phyloP scores from a whole-genome alignment of 2,888 invertebrate species.

The Lottia gigantea region DNA sequence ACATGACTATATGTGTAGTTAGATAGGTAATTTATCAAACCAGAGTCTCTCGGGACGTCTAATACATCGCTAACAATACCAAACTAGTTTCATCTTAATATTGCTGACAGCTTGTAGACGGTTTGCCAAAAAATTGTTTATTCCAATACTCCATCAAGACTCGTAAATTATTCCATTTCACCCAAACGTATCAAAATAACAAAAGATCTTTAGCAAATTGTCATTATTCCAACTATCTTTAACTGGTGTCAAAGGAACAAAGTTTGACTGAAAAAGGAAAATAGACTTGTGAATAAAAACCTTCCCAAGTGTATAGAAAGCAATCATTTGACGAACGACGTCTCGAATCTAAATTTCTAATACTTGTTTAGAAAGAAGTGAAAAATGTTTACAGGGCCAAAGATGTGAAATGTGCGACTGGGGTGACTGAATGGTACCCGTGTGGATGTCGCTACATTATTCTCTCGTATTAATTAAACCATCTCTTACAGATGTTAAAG shows the following conservation, averaged over 20 bases:
- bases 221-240: slow-evolving; percentile 6
- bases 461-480: slow-evolving; percentile 30
- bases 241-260: slow-evolving; percentile 12
- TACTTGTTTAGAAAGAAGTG: slow-evolving; percentile 26
- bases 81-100: background rate
- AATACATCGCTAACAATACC: slow-evolving; percentile 3
- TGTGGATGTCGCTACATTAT: slow-evolving; percentile 18
- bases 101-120: background rate
- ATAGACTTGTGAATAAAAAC: slow-evolving; percentile 17
- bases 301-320: slow-evolving; percentile 19
- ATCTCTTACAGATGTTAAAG: slow-evolving; percentile 30
- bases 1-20: no score
- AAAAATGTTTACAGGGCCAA: slow-evolving; percentile 32
- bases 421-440: slow-evolving; percentile 23
- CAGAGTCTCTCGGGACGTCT: background rate
- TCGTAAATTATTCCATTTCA: background rate
- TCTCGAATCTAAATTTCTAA: slow-evolving; percentile 23
- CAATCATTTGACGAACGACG: slow-evolving; percentile 1
- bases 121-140: slow-evolving; percentile 11
- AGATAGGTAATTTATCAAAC: no score
- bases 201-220: slow-evolving; percentile 1
- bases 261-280: slow-evolving; percentile 23
- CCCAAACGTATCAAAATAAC: background rate
- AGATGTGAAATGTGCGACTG: slow-evolving; percentile 24
- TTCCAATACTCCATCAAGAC: background rate